phyloP scores from a whole-genome alignment of 92 coral and sea anemone species.

The Siderastrea radians region DNA sequence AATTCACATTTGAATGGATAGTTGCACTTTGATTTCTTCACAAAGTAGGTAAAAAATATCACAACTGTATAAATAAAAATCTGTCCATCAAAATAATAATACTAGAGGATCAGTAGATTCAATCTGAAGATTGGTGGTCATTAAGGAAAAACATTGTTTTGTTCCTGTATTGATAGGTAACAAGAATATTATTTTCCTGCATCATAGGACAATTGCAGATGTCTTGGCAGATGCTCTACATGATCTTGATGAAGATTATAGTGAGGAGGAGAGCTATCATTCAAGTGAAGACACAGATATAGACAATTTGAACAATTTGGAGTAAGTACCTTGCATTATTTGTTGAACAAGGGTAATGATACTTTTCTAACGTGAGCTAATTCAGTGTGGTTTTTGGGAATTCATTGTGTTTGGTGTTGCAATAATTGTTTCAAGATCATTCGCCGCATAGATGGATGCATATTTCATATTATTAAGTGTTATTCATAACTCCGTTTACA shows the following conservation, averaged over 20 bases:
- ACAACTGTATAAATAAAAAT: background rate
- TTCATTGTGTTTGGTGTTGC: background rate
- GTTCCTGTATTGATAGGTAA: background rate
- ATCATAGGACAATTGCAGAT: background rate
- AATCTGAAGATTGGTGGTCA: background rate
- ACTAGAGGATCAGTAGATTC: background rate
- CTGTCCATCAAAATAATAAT: background rate
- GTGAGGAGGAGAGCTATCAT: slow-evolving; percentile 1
- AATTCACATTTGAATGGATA: no score
- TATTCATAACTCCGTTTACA: background rate
- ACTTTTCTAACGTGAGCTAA: background rate
- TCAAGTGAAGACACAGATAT: slow-evolving; percentile 1
- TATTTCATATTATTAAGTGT: background rate
- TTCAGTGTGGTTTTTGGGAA: background rate
- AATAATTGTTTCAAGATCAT: background rate
- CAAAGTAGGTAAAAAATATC: no score
- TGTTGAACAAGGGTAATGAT: background rate
- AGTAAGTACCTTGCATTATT: background rate
- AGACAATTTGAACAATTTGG: background rate
- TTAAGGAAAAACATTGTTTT: background rate
- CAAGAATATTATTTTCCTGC: background rate
- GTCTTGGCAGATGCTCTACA: background rate
- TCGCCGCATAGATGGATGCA: background rate
- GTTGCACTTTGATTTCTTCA: no score
- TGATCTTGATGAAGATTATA: background rate